phyloP scores from a whole-genome alignment of 1,140 invertebrate species.

The Nephila pilipes region DNA sequence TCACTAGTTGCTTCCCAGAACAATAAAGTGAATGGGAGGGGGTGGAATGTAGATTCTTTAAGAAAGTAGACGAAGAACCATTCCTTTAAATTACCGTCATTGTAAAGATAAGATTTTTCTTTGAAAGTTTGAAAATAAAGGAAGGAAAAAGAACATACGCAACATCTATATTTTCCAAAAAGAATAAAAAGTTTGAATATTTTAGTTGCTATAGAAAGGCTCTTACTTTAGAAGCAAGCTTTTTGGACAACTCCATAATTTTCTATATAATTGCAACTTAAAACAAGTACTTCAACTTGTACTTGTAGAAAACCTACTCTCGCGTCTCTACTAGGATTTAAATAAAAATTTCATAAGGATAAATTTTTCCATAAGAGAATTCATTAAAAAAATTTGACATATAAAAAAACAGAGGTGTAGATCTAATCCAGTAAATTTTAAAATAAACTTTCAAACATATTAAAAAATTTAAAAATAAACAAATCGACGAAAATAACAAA shows the following conservation, averaged over 20 bases:
- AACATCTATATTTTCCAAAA: neutral
- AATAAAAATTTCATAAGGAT: no score
- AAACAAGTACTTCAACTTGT: neutral
- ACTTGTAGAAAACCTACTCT: neutral
- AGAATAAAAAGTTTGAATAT: neutral
- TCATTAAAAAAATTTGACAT: no score
- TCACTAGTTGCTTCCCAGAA: conserved; percentile 28
- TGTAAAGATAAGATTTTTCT: neutral
- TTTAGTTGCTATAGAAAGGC: neutral
- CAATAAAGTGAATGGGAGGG: neutral
- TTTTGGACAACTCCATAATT: neutral
- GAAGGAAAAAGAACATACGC: neutral
- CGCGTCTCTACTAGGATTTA: no score
- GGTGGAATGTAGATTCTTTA: neutral
- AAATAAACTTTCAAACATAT: no score
- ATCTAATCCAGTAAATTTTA: no score
- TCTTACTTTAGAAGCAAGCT: neutral
- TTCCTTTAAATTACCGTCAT: neutral
- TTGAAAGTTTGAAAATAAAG: conserved; percentile 4
- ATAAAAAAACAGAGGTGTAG: no score
- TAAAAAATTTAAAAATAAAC: no score
- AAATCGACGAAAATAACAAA: no score
- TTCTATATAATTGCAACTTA: neutral
- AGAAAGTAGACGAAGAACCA: neutral
- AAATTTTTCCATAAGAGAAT: no score